These are phyloP conservation scores for Calephelis virginiensis DNA, from an alignment of 1,140 invertebrate species.

Conservation along the genomic window DNA sequence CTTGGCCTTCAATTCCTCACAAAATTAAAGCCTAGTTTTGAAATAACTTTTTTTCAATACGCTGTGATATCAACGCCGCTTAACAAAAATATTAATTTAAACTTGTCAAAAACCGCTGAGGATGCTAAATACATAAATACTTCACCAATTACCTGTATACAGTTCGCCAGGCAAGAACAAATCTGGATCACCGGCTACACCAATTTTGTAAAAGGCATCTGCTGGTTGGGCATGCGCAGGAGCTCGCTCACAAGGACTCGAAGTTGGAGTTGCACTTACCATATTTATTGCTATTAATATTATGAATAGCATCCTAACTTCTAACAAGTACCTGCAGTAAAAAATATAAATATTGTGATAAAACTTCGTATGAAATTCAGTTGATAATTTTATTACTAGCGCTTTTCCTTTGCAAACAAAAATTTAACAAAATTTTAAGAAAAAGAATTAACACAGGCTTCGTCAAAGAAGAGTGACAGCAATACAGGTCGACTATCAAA, in stretches of 20 bases:
- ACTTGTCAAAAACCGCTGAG: too few relatives aligned
- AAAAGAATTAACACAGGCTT: too few relatives aligned
- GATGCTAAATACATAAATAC: background rate
- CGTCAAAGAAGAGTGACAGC: too few relatives aligned
- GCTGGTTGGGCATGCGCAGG: conserved; percentile 59
- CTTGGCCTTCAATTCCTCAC: too few relatives aligned
- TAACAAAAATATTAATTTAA: too few relatives aligned
- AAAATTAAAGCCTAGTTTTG: too few relatives aligned
- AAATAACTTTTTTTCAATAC: too few relatives aligned
- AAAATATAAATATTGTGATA: background rate
- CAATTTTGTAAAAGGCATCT: conserved; percentile 50
- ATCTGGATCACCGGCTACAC: conserved; percentile 62
- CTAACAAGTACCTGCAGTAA: background rate
- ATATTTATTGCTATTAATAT: background rate
- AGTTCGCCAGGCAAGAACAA: conserved; percentile 65
- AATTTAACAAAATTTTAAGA: too few relatives aligned
- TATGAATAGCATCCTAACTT: background rate
- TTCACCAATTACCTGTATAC: conserved; percentile 52
- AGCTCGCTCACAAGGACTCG: conserved; percentile 44
- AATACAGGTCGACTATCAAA: too few relatives aligned
- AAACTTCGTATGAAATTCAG: background rate
- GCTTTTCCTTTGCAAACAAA: too few relatives aligned
- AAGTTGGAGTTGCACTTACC: background rate
- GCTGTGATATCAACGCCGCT: too few relatives aligned
- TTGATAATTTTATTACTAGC: too few relatives aligned